Evolutionary conservation across 1,140 invertebrate genomes (phyloP), one percentile per base, ranked within the genome.

Genomic region (Ganaspis sp.): DNA sequence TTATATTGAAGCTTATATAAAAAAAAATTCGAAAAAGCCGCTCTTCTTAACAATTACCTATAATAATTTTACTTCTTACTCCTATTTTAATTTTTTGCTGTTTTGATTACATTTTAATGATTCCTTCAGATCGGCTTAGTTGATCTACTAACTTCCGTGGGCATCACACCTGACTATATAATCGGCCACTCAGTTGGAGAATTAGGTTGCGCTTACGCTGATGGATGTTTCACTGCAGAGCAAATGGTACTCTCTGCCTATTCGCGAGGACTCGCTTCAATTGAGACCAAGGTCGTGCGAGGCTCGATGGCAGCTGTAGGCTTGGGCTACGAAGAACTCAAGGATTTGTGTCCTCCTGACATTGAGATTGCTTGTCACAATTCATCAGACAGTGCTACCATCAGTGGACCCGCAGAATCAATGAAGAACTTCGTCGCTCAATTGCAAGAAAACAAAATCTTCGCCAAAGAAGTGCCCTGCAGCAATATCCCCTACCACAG

Each of bases 291-390:
- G 15, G 92, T 97, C 79, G 93, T 95, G 53, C 91, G 87, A 19
- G 97, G 97, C 21, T 95, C 95, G 11, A 98, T 98, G 97, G 96
- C 96, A 40, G 95, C 95, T 40, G 92, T 97, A 38, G 96, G 94
- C 72, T 86, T 95, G 54, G 93, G 94, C 0, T 94, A 93, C 75
- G 90, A 92, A 38, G 90, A 94, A 72, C 90, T 95, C 17, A 89
- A 89, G 58, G 74, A 86, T 45, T 74, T 91, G 5, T 87, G 88
- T 82, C 92, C 94, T 84, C 54, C 89, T 78, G 91, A 94, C 81
- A 88, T 95, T 84, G 92, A 94, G 58, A 92, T 95, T 1, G 95
- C 95, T 19, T 96, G 95, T 85, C 94, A 95, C 86, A 96, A 96
- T 85, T 90, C 93, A 6, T 84, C 91, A 1, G 93, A 95, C 42